Percentiles rank a stretch among this genome's conserved stretches.
Evolutionary conservation across 2,113 vertebrate genomes (phyloP).

Genomic region (Telmatochromis brachygnathus): DNA sequence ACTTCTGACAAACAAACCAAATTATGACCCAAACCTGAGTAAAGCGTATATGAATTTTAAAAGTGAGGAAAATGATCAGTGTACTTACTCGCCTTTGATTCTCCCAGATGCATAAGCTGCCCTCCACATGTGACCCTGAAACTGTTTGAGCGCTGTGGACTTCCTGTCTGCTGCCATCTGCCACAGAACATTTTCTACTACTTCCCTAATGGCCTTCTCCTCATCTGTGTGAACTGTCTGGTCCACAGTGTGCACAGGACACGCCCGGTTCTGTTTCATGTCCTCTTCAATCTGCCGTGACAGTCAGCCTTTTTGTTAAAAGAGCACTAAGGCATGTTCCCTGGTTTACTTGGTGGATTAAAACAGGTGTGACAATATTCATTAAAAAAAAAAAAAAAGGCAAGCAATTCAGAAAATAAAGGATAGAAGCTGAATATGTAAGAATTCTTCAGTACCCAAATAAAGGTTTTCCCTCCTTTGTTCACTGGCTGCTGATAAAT

Average conservation of each 20-base stretch:
- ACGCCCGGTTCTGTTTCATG: conserved; percentile 76
- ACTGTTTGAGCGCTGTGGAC: conserved; percentile 90
- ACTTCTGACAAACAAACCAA: too few species aligned
- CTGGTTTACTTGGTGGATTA: neutral
- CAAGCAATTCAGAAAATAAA: neutral
- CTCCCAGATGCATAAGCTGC: conserved; percentile 80
- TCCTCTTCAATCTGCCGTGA: conserved; percentile 84
- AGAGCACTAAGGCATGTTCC: neutral
- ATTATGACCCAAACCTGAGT: neutral
- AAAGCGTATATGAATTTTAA: neutral
- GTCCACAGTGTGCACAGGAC: conserved; percentile 78
- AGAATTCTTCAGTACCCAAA: neutral
- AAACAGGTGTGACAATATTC: neutral
- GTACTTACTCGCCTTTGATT: conserved; percentile 94
- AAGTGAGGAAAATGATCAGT: neutral
- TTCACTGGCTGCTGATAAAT: neutral
- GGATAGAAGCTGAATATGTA: neutral
- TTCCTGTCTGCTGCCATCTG: conserved; percentile 95
- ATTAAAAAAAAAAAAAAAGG: neutral
- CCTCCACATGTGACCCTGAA: conserved; percentile 97
- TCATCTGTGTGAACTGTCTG: conserved; percentile 77
- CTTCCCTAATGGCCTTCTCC: conserved; percentile 81
- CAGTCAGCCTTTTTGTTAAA: neutral
- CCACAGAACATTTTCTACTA: conserved; percentile 87
- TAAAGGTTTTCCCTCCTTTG: neutral